Evolutionary conservation across 2,113 vertebrate species (phyloP), one percentile per base, ranked within the genome.

Genomic region (Lucifuga dentata): DNA sequence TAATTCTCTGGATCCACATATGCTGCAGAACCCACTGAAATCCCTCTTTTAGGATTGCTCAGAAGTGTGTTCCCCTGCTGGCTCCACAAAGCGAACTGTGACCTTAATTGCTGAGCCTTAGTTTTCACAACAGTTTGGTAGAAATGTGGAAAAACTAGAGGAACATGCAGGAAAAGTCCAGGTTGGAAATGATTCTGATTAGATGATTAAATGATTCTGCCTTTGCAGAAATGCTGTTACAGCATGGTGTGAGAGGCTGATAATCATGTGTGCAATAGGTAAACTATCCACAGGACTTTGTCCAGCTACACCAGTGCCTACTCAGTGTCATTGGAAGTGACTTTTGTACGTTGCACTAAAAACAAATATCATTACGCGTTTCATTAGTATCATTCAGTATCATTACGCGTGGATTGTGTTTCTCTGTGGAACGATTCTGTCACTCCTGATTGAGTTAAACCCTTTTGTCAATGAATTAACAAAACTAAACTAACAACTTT

Each of bases 271-370:
- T 21, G 39, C 76, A 88, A 88, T 90, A 64, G 73, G 81, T 89
- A 57, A 88, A 11, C 84, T 60, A 86, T 82, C 32, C 2, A 2
- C 3, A 72, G 89, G 89, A 89, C 89, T 89, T 90, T 89, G 89
- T 73, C 62, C 88, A 5, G 68, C 11, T 36, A 1, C 23, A 11
- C 17, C 32, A 26, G 0, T 5, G 26, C 26, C 26, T 13, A n/a
- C 36, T 41, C 19, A 17, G n/a, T 40, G 5, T 45, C 19, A 39
- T 16, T 40, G 35, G 17, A 12, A 52, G n/a, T 2, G 1, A 39
- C 17, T 26, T 24, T 16, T 33, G n/a, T 5, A 6, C 7, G 26
- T 29, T 29, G n/a, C n/a, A n/a, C n/a, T n/a, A 3, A 29, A 7
- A 29, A 29, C 26, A 29, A 40, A 16, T 16, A 4, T 32, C 35